Evolutionary conservation across 2,888 invertebrate species (phyloP), one percentile per base, ranked within the genome.

Genomic region (Andrena praecox): DNA sequence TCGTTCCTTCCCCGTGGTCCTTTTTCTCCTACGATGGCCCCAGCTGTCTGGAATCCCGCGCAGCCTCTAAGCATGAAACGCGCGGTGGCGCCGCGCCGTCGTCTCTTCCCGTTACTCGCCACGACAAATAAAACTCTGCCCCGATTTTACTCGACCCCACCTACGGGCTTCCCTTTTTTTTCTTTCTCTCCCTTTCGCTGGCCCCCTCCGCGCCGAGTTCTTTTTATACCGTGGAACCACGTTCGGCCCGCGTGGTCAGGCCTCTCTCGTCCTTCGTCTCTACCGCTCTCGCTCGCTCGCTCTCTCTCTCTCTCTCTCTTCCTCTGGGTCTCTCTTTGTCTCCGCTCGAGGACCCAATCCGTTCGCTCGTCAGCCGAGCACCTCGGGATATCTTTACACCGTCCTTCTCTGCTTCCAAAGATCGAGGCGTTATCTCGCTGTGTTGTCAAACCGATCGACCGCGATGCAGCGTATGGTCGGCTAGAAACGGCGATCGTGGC

Each of bases 81-180:
- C 74, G 35, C 74, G 35, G 50, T 42, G 42, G 42, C 42, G 42
- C 42, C 42, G 16, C 35, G 60, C 52, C 62, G 70, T 56, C 63
- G 56, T 7, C 10, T 50, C 16, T 77, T 74, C 62, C 79, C 70
- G 77, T 77, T 70, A 66, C 52, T n/a, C 59, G 52, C 59, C 10
- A 54, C 62, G 33, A 77, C 80, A n/a, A 59, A 77, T 66, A 77
- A 77, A 80, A 78, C 62, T 69, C 59, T 67, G 62, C 31, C 71
- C n/a, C 71, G 67, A 72, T 77, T 80, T 63, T 77, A 50, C 66
- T 48, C 24, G 27, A 33, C 29, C 50, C 48, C 5, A 20, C 3
- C 12, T 24, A 2, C 12, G n/a, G 29, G 29, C 31, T 10, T 73
- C 33, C 33, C 50, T 35, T 56, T 48, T 56, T 74, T 12, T 52